Conservation (phyloP, 2,888 invertebrate genomes). For the Lasioglossum leucozonium region DNA sequence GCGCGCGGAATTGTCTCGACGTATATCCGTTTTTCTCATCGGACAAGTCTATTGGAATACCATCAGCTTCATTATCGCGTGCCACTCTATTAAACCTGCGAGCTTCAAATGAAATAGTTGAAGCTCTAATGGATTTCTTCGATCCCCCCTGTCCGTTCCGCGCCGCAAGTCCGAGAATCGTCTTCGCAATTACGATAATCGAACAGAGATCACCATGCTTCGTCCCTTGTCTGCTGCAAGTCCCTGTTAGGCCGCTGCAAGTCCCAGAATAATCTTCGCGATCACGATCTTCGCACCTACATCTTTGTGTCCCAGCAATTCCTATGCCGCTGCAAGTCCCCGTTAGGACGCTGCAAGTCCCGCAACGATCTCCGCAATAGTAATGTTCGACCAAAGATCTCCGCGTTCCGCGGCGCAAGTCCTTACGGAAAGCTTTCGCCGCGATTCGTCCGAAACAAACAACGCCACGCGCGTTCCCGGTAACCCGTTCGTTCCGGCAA, state of each 20-base stretch:
- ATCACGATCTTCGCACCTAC: not conserved
- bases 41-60: not conserved
- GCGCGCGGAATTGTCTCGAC: not conserved
- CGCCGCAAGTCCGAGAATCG: not conserved
- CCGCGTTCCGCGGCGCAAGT: not conserved
- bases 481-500: not conserved
- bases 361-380: too few relatives aligned
- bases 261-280: not conserved
- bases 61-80: not conserved
- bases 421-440: not conserved
- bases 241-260: not conserved
- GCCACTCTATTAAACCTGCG: not conserved
- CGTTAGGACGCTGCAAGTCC: not conserved
- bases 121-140: not conserved
- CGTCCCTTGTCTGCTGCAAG: too few relatives aligned
- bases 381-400: not conserved
- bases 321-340: not conserved
- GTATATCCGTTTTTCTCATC: not conserved
- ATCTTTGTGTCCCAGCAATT: not conserved
- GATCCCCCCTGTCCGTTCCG: not conserved
- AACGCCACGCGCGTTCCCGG: not conserved
- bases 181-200: not conserved
- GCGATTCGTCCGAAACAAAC: not conserved
- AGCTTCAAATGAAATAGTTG: not conserved
- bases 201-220: too few relatives aligned